Conservation (phyloP, 2,888 invertebrate species). For the Aleiodes leptofemur region DNA sequence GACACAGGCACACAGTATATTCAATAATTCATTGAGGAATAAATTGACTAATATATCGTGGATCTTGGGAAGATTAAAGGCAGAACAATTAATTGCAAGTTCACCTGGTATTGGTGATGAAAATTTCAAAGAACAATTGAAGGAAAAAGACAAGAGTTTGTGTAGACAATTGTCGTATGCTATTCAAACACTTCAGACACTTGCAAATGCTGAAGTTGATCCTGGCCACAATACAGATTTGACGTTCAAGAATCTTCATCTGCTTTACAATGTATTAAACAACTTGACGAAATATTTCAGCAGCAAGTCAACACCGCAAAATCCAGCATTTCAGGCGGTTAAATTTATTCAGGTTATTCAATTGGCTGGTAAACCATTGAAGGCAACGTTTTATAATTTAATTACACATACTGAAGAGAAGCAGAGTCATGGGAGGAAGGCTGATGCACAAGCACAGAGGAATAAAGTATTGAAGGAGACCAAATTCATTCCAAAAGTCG, state of each 20-base stretch:
- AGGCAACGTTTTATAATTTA: constrained; percentile 78
- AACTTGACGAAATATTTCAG: constrained; percentile 80
- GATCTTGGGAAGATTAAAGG: constrained; percentile 67
- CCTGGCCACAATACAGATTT: constrained; percentile 78
- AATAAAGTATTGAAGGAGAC: constrained; percentile 80
- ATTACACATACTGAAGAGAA: constrained; percentile 78
- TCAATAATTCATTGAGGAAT: constrained; percentile 73
- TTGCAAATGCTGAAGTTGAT: constrained; percentile 77
- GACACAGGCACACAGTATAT: constrained; percentile 68
- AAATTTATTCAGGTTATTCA: constrained; percentile 72
- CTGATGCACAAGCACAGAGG: constrained; percentile 74
- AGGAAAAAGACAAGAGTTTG: constrained; percentile 77
- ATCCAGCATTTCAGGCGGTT: constrained; percentile 76
- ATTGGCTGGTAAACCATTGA: constrained; percentile 79
- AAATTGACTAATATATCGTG: constrained; percentile 67
- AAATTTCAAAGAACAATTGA: constrained; percentile 74
- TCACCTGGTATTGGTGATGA: constrained; percentile 61
- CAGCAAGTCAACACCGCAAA: constrained; percentile 74
- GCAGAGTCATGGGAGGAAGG: constrained; percentile 68
- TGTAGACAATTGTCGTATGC: constrained; percentile 79
- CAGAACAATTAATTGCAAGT: constrained; percentile 62
- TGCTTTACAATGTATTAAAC: constrained; percentile 77
- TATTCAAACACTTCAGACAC: constrained; percentile 76
- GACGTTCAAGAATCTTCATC: constrained; percentile 78
- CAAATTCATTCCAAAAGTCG: constrained; percentile 80